phyloP scores from a whole-genome alignment of 2,113 vertebrate genomes.

The Tachuris rubrigastra region DNA sequence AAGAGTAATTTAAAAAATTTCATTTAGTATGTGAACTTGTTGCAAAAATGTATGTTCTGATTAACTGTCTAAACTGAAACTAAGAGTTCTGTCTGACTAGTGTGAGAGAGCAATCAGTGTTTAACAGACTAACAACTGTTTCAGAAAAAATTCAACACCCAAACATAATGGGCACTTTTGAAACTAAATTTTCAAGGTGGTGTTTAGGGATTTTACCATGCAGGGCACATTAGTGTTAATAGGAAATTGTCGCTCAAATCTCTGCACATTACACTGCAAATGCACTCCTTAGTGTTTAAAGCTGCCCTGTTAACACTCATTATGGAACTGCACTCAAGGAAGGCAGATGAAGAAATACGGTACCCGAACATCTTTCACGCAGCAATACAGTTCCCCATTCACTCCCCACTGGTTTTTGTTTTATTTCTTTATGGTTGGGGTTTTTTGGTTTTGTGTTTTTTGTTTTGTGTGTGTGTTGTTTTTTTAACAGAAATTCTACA shows the following conservation, averaged over 20 bases:
- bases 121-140: conserved; percentile 59
- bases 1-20: background rate
- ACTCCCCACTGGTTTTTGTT: background rate
- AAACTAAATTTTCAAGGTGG: conserved; percentile 16
- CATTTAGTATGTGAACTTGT: conserved; percentile 42
- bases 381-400: background rate
- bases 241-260: conserved; percentile 21
- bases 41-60: conserved; percentile 39
- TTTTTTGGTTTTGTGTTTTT: background rate
- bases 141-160: background rate
- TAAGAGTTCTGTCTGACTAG: conserved; percentile 47
- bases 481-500: background rate
- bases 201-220: conserved; percentile 37
- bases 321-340: background rate
- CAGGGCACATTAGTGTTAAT: conserved; percentile 10
- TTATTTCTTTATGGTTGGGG: background rate
- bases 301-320: conserved; percentile 43
- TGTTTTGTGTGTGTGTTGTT: too few relatives aligned
- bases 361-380: background rate
- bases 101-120: conserved; percentile 31
- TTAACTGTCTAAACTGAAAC: conserved; percentile 54
- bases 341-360: background rate
- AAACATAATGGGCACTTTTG: background rate
- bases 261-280: background rate
- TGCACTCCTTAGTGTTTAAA: conserved; percentile 30